Percentiles rank a stretch among this genome's conserved stretches.
Evolutionary conservation across 2,797 vertebrate species (phyloP).

Genomic region (Onychomys torridus): DNA sequence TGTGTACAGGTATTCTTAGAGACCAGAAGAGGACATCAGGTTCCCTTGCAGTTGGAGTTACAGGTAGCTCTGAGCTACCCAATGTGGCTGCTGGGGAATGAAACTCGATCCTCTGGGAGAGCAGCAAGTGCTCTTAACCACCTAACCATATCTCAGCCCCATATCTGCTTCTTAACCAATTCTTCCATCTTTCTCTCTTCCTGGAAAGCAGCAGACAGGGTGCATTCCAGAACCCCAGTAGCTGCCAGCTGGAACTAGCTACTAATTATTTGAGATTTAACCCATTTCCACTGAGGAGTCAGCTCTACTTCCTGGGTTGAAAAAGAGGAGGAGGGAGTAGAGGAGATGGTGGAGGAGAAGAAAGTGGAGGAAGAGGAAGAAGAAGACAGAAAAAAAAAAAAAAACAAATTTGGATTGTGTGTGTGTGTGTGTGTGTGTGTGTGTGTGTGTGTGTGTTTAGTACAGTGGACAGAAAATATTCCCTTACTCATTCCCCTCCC

Average conservation of each 20-base stretch:
- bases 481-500: neutral
- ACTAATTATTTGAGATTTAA: conserved; percentile 45
- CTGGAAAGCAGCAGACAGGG: neutral
- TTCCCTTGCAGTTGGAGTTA: neutral
- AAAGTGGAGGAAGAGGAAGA: neutral
- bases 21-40: neutral
- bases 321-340: fast-evolving
- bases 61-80: neutral
- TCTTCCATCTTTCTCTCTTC: neutral
- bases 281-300: neutral
- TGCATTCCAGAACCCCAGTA: neutral
- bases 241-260: neutral
- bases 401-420: conserved; percentile 40
- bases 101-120: neutral
- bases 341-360: neutral
- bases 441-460: neutral
- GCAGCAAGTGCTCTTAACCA: neutral
- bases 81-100: neutral
- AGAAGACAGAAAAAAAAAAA: neutral
- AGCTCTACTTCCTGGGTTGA: neutral
- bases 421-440: neutral
- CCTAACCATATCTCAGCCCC: neutral
- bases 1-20: neutral
- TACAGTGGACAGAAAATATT: conserved; percentile 27
- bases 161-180: neutral